Conservation (phyloP, 2,113 vertebrate species). For the Amphilophus citrinellus region DNA sequence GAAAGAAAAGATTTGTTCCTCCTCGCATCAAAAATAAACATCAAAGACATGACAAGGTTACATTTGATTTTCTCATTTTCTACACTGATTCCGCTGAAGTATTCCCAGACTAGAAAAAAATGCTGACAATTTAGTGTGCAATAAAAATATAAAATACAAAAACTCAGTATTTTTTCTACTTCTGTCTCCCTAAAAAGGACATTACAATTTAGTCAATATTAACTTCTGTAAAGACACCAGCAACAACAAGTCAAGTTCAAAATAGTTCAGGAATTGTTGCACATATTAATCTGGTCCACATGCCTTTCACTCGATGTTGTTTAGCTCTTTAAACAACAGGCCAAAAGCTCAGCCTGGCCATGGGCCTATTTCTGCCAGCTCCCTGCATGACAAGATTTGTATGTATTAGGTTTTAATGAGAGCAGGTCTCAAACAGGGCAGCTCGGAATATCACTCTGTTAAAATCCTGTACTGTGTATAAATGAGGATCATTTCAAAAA, state of each 20-base stretch:
- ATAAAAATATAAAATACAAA: slow-evolving; percentile 15
- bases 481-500: slow-evolving; percentile 43
- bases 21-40: neutral
- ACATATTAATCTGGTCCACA: slow-evolving; percentile 16
- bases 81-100: slow-evolving; percentile 16
- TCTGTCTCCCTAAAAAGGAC: neutral
- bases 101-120: slow-evolving; percentile 16
- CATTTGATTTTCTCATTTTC: slow-evolving; percentile 19
- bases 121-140: slow-evolving; percentile 9
- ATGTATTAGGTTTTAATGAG: slow-evolving; percentile 60
- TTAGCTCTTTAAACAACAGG: slow-evolving; percentile 40
- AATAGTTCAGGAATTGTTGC: slow-evolving; percentile 13
- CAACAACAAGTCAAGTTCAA: slow-evolving; percentile 20
- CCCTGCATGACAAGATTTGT: slow-evolving; percentile 45
- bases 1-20: neutral
- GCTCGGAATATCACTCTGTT: slow-evolving; percentile 33
- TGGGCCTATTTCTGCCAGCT: slow-evolving; percentile 30
- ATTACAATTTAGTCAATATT: slow-evolving; percentile 28
- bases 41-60: slow-evolving; percentile 8
- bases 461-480: slow-evolving; percentile 31
- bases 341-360: slow-evolving; percentile 38
- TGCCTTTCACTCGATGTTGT: neutral
- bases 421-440: slow-evolving; percentile 39
- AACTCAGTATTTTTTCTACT: slow-evolving; percentile 3
- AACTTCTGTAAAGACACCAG: slow-evolving; percentile 26